Evolutionary conservation across 2,113 vertebrate genomes (phyloP).

Genomic region (Cinclus cinclus): DNA sequence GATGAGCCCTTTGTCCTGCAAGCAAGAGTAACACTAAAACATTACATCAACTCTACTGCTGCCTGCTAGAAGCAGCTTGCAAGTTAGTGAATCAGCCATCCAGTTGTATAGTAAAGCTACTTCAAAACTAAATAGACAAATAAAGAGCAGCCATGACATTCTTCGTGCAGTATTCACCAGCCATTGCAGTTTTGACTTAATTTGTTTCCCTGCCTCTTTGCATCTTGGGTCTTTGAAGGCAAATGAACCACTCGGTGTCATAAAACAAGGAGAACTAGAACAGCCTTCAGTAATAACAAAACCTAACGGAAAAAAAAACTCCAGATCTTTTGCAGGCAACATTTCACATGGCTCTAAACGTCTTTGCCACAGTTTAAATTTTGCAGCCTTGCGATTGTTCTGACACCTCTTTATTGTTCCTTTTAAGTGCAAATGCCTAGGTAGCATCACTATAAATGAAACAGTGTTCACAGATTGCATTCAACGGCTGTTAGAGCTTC

Average conservation of each 20-base stretch:
- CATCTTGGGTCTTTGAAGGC: conserved; percentile 46
- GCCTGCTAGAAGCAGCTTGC: conserved; percentile 14
- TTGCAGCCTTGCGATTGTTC: conserved; percentile 24
- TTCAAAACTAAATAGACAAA: conserved; percentile 29
- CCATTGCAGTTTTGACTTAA: conserved; percentile 64
- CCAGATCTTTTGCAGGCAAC: conserved; percentile 49
- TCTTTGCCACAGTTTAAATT: conserved; percentile 40
- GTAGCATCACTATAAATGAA: conserved; percentile 55
- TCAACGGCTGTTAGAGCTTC: conserved; percentile 5
- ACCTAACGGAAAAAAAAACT: conserved; percentile 36
- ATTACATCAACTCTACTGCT: background rate
- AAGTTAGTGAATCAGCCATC: background rate
- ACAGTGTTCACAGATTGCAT: conserved; percentile 37
- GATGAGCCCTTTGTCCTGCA: background rate
- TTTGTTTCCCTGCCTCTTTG: conserved; percentile 50
- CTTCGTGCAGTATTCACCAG: conserved; percentile 53
- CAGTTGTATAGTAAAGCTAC: background rate
- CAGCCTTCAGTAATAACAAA: conserved; percentile 63
- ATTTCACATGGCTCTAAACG: conserved; percentile 27
- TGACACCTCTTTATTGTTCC: conserved; percentile 40
- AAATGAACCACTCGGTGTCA: conserved; percentile 65
- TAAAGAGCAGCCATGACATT: conserved; percentile 21
- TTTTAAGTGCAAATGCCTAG: conserved; percentile 50
- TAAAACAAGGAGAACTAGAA: conserved; percentile 68
- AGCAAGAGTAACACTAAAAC: background rate